Base-by-base conservation (phyloP, 2,797 vertebrate species). In the Petrocephalus schoutedeni region DNA sequence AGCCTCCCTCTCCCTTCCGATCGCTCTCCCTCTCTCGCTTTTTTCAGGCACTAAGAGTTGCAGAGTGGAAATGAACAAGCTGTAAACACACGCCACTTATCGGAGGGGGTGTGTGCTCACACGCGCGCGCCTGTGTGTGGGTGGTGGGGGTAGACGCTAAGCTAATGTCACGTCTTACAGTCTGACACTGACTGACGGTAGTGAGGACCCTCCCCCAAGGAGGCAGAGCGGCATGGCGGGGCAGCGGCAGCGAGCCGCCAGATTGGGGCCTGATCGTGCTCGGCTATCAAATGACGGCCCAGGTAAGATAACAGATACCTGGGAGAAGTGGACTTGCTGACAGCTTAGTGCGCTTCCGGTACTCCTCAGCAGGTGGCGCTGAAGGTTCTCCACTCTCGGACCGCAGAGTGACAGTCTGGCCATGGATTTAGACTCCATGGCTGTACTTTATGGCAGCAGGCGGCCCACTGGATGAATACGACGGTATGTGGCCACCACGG, bases 11-110 rank as follows among this genome's bases (percentile, higher is more conserved):
- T 94, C 92, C 93, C 95, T 95, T 95, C 94, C 94, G 93, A 95
- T 95, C 93, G 93, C 93, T 84, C 85, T 71, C 86, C 93, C 90
- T 88, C 91, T 91, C 90, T 58, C 92, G 93, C 93, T 93, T 94
- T 91, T 67, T 94, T 94, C 93, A 93, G 94, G 93, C 93, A 94
- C 94, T 93, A 95, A 96, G 95, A 96, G 95, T 95, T 95, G 92
- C 93, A 96, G 95, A 96, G 96, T 96, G 95, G 96, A 96, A 96
- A 96, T 95, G 95, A 96, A 96, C 95, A 96, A 96, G 95, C 95
- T 95, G 95, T 96, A 96, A 96, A 96, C 95, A 96, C 95, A 96
- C 94, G 94, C 95, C 95, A 96, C 95, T 96, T 96, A 96, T 95
- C 93, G 53, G 91, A 89, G 92, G 92, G 91, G 93, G 93, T 93